Evolutionary conservation across 2,797 vertebrate species (phyloP), one percentile per base, ranked within the genome.

Genomic region (Lacerta viridis): DNA sequence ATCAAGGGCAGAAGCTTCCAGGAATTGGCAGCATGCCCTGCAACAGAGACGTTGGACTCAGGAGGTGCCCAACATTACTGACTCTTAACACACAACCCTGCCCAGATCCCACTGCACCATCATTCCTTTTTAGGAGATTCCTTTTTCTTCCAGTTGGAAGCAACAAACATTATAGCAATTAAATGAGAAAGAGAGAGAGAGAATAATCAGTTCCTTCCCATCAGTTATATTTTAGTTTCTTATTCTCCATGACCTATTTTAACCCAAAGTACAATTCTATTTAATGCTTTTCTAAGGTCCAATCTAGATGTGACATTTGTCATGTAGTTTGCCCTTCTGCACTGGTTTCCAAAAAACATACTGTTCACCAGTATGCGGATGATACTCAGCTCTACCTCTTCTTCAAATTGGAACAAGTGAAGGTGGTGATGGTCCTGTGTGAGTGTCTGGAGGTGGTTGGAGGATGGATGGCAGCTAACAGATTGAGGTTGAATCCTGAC

Each of bases 141-240:
- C 13, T n/a, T 43, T 85, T 85, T 64, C 13, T 64, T 66, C 55
- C 9, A 41, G 15, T 41, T 7, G 36, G 59, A 77, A 9, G 25
- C 72, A 76, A 29, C 36, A 64, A 69, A 7, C 13, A 27, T 71
- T 80, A 23, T 8, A 79, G 50, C 79, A 87, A 69, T 11, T 9
- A 33, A 36, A 46, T 18, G 18, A 61, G 59, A 61, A 20, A 61
- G 59, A 61, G 59, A 61, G 59, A 20, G 7, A 84, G 33, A 46
- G 69, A 46, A 92, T 23, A 36, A 87, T 55, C 0, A 0, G n/a
- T 83, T 91, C 87, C 75, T 85, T 91, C 88, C 78, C 17, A 83
- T 87, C 85, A 85, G 71, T 43, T 41, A 71, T 80, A 46, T 33
- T 85, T 15, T 13, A 61, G 69, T 68, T 91, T n/a, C 36, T 83